These are phyloP conservation scores for Bambusicola thoracicus DNA, from an alignment of 2,113 vertebrate species.

Conservation along the genomic window DNA sequence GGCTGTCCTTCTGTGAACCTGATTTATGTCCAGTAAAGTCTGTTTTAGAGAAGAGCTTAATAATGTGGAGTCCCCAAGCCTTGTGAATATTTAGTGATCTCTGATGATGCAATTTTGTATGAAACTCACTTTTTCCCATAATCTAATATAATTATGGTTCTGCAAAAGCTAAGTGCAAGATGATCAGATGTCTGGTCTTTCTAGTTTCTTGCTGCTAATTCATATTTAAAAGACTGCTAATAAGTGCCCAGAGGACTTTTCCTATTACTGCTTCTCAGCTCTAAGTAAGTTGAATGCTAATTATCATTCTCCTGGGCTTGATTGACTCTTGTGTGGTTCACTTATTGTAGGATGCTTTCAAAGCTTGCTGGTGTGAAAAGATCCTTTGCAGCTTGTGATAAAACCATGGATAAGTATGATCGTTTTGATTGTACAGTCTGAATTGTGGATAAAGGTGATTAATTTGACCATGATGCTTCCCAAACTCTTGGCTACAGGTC, in stretches of 20 bases:
- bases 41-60: neutral
- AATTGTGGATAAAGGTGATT: neutral
- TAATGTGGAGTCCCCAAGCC: neutral
- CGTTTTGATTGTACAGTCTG: neutral
- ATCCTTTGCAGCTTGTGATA: neutral
- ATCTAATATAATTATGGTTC: neutral
- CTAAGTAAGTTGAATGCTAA: neutral
- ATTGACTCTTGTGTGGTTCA: neutral
- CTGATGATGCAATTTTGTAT: neutral
- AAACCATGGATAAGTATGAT: fast-evolving
- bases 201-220: neutral
- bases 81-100: neutral
- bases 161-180: neutral
- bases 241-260: neutral
- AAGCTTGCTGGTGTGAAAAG: neutral
- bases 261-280: neutral
- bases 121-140: neutral
- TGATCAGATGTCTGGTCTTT: neutral
- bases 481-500: neutral
- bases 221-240: neutral
- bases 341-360: neutral
- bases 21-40: neutral
- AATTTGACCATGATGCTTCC: neutral
- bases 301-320: neutral
- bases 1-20: neutral